phyloP scores from a whole-genome alignment of 2,888 invertebrate species.

The Phymatocera aterrima region DNA sequence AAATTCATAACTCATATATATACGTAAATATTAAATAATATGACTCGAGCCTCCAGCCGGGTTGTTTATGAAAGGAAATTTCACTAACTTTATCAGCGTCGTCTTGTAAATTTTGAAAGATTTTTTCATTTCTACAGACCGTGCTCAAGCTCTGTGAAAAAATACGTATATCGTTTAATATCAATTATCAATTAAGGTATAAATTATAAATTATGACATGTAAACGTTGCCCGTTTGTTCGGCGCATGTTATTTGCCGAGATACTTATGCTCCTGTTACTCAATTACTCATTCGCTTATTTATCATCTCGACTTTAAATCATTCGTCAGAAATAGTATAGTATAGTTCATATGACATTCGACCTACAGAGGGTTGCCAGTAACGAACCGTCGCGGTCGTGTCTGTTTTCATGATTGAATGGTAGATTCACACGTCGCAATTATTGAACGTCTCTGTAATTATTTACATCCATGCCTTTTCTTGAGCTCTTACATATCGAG shows the following conservation, averaged over 20 bases:
- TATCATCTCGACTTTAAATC: background rate
- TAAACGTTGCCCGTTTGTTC: background rate
- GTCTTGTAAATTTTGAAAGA: slow-evolving; percentile 56
- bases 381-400: background rate
- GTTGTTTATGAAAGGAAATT: background rate
- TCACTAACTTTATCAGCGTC: slow-evolving; percentile 57
- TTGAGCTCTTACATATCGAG: background rate
- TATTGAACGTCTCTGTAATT: slow-evolving; percentile 30
- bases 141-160: slow-evolving; percentile 54
- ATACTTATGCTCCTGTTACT: background rate
- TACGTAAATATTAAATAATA: no score
- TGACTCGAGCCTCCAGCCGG: no score
- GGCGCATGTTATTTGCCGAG: background rate
- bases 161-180: background rate
- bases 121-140: slow-evolving; percentile 53
- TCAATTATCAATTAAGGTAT: background rate
- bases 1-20: background rate
- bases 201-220: background rate
- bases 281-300: background rate
- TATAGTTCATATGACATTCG: background rate
- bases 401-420: slow-evolving; percentile 9
- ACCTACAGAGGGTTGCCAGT: background rate
- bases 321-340: background rate
- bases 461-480: slow-evolving; percentile 26
- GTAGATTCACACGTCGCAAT: background rate